phyloP scores from a whole-genome alignment of 2,113 vertebrate genomes.

The Xiphias gladius region DNA sequence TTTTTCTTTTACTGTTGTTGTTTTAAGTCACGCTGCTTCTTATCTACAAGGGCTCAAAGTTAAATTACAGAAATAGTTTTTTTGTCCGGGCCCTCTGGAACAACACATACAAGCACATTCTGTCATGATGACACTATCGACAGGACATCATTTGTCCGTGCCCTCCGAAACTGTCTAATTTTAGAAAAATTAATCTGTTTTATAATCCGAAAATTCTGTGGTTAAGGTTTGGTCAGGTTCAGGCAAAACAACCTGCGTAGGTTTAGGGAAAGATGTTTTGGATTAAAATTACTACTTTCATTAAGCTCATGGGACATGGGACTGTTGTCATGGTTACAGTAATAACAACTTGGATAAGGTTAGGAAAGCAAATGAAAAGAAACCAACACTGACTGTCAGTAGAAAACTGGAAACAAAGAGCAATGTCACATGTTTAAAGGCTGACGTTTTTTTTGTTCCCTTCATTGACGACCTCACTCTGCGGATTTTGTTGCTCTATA shows the following conservation, averaged over 20 bases:
- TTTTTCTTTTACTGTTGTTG: slow-evolving; percentile 20
- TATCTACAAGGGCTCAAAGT: neutral
- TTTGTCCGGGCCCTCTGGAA: neutral
- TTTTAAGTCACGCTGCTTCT: slow-evolving; percentile 32
- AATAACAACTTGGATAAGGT: neutral
- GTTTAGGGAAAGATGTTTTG: neutral
- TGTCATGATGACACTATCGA: too few species aligned
- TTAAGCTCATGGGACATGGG: neutral
- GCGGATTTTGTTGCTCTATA: neutral
- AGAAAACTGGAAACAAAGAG: neutral
- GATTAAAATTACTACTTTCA: neutral
- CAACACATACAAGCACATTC: neutral
- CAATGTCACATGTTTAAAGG: neutral
- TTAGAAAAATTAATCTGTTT: neutral
- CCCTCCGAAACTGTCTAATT: neutral
- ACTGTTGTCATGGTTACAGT: neutral
- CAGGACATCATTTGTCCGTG: neutral
- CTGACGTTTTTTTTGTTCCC: neutral
- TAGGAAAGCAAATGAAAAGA: neutral
- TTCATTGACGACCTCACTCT: neutral
- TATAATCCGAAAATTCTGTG: neutral
- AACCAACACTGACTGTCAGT: neutral
- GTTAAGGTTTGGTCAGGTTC: neutral
- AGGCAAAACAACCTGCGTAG: neutral
- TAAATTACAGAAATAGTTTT: neutral